Evolutionary conservation across 1,140 invertebrate genomes (phyloP), one percentile per base, ranked within the genome.

Genomic region (Penaeus vannamei): DNA sequence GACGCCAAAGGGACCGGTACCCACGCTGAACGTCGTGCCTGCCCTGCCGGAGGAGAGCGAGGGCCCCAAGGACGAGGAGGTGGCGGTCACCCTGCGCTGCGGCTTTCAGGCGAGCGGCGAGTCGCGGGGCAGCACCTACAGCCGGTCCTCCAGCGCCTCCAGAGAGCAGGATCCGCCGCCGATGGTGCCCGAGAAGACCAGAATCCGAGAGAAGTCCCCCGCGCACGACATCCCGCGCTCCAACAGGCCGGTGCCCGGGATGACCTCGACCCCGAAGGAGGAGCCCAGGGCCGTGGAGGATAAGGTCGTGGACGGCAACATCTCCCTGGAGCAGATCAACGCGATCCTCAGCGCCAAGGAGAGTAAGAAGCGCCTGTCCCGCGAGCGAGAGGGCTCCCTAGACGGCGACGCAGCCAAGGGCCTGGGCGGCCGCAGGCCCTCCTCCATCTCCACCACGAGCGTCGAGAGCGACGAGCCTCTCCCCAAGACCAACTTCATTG

Each of bases 381-480:
- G 72, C 72, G 29, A 36, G 19, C n/a, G 23, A 20, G 23, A 60
- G 22, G 4, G 7, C 20, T 26, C 20, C 20, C 26, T 53, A 12
- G 53, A 53, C 1, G 59, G 26, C n/a, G 26, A 32, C 19, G 20
- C 19, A 12, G 36, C 20, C 10, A 72, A 89, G 7, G 87, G 69
- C 1, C 59, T n/a, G 22, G 19, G 12, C n/a, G 32, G 17, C 60
- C 76, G 61, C 59, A 66, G 82, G n/a, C 69, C 87, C 23, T 84
- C 87, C 0, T 83, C n/a, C 53, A n/a, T 59, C 14, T 89, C 87
- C 36, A 46, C 66, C 81, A 84, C 53, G n/a, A 89, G 87, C 87
- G 84, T 46, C 0, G 87, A 89, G 8, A 89, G 87, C n/a, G 87
- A 89, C 8, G 87, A 89, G 7, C 76, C 82, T 29, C 59, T 89